Evolutionary conservation across 2,888 invertebrate genomes (phyloP), one percentile per base, ranked within the genome.

Genomic region (Oscheius sp.): DNA sequence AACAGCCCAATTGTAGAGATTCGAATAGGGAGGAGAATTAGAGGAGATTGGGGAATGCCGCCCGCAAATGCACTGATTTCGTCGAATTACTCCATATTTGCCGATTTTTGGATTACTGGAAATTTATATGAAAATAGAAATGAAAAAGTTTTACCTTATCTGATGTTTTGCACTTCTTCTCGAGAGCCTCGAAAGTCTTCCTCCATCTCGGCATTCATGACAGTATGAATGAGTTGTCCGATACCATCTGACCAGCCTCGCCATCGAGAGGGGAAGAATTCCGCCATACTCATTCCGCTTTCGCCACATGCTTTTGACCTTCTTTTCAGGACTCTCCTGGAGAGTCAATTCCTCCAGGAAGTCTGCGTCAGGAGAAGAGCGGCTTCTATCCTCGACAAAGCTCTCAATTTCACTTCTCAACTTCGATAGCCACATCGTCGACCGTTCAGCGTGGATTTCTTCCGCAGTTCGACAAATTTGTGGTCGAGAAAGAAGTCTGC

Each of bases 41-140:
- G n/a, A 13, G 16, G 41, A 27, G 43, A n/a, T 23, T 7, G 69
- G 21, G 18, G 49, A 2, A n/a, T 52, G 16, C n/a, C n/a, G 13
- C 13, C 27, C 21, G 43, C 66, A 64, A 27, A 43, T 56, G 52
- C 72, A 72, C 55, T 55, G 72, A 41, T 41, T 72, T 58, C 72
- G 41, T 12, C 35, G 27, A n/a, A 72, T 53, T 18, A 72, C 66
- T 66, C 53, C 66, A 13, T 23, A 12, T 41, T 72, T 72, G 7
- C n/a, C 46, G 12, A 72, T 55, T n/a, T 35, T 27, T 35, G 55
- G 35, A 56, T 6, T 16, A 25, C 55, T 58, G 69, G 18, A 56
- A 55, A 18, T 29, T 53, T 5, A 41, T 3, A 9, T 25, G 7
- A 27, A 13, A 55, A 69, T 35, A 55, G 21, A 35, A 13, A 29